Conservation (phyloP, 2,113 vertebrate genomes). For the Poeciliopsis occidentalis region DNA sequence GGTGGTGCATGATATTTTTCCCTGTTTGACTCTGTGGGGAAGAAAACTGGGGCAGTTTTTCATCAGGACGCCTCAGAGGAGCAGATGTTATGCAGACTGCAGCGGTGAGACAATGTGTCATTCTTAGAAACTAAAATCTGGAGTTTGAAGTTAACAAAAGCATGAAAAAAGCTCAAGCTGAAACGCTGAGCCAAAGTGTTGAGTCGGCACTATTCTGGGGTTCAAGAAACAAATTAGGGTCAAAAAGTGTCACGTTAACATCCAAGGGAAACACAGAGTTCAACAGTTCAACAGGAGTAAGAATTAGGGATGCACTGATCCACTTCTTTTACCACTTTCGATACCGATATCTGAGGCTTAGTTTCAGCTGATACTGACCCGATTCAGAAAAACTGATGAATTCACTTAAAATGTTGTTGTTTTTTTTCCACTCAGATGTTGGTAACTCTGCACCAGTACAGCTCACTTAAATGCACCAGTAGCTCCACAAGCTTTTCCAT, state of each 20-base stretch:
- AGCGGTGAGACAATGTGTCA: neutral
- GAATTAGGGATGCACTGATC: no score
- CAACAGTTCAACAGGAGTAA: neutral
- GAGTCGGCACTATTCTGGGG: neutral
- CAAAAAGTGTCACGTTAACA: neutral
- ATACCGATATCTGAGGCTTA: no score
- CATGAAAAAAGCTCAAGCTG: neutral
- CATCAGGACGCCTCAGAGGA: slow-evolving; percentile 18
- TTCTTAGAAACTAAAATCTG: neutral
- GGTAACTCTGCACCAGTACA: no score
- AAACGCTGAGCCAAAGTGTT: no score
- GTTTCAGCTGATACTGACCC: no score
- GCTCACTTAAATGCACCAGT: no score
- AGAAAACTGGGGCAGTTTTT: slow-evolving; percentile 17
- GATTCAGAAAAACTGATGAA: no score
- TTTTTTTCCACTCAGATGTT: no score
- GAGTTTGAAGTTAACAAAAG: neutral
- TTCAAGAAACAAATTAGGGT: neutral
- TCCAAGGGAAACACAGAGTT: neutral
- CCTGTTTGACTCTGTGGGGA: slow-evolving; percentile 7
- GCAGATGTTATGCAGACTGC: neutral
- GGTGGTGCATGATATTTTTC: neutral
- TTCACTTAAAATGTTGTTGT: no score
- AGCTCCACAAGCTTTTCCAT: no score
- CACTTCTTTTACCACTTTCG: no score